Evolutionary conservation across 2,888 invertebrate species (phyloP).

Genomic region (Allolobophora icterica): DNA sequence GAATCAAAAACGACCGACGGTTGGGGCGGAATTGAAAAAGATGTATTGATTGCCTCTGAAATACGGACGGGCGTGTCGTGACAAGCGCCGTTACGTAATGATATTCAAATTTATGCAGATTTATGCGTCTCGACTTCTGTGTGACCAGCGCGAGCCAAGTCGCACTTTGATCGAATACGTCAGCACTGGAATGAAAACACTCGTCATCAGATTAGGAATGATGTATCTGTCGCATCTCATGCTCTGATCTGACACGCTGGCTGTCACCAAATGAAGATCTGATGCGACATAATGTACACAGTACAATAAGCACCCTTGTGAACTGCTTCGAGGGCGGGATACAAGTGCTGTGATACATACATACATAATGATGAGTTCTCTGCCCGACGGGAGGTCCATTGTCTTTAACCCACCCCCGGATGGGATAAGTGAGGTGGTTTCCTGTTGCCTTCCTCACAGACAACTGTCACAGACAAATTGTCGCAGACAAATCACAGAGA

Average conservation of each 20-base stretch:
- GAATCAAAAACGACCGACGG: background rate
- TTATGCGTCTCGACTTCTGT: background rate
- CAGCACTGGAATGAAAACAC: background rate
- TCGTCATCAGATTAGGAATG: background rate
- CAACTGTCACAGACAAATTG: no score
- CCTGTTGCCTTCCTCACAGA: no score
- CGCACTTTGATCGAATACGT: background rate
- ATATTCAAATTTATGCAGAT: background rate
- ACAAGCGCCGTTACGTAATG: background rate
- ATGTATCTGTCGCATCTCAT: background rate
- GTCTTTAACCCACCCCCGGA: no score
- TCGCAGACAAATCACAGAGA: no score
- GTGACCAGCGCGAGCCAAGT: background rate
- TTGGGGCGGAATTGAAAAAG: background rate
- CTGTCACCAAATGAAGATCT: background rate
- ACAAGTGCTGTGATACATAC: no score
- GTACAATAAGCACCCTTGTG: no score
- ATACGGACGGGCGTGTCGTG: background rate
- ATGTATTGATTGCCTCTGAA: background rate
- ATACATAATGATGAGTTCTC: no score
- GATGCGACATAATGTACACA: background rate
- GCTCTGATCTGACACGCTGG: background rate
- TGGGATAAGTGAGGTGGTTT: no score
- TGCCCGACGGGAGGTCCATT: no score
- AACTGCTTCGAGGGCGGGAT: no score